A percentile compares a stretch with the other conserved stretches of the same genome.
Evolutionary conservation across 2,888 invertebrate species (phyloP).

Genomic region (Coecobrya sp.): DNA sequence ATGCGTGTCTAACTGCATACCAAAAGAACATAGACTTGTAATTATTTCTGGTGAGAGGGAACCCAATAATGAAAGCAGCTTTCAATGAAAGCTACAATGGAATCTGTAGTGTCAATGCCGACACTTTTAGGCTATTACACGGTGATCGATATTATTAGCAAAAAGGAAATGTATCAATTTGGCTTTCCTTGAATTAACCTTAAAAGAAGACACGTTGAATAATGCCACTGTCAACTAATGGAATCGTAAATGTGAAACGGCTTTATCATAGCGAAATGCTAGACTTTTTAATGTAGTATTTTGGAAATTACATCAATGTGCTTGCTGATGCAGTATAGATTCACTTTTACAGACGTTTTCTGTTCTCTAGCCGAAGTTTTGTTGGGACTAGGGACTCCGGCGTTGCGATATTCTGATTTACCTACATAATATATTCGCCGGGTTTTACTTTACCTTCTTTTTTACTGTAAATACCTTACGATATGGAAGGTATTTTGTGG

Average conservation of each 20-base stretch:
- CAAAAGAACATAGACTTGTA: background rate
- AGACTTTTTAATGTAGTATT: background rate
- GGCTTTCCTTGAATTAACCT: background rate
- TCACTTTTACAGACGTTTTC: too few relatives aligned
- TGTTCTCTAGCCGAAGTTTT: too few relatives aligned
- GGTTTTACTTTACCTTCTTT: too few relatives aligned
- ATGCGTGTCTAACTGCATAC: background rate
- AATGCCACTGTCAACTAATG: background rate
- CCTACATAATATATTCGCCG: too few relatives aligned
- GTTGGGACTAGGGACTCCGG: too few relatives aligned
- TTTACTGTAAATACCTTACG: too few relatives aligned
- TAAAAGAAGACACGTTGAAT: background rate
- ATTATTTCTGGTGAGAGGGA: conserved; percentile 17
- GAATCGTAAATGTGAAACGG: background rate
- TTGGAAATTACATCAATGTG: background rate
- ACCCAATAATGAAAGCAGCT: background rate
- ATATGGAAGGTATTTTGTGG: too few relatives aligned
- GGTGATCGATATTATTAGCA: background rate
- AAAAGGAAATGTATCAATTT: background rate
- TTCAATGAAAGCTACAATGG: background rate
- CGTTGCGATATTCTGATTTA: too few relatives aligned
- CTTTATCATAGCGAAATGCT: background rate
- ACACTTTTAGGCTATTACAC: background rate
- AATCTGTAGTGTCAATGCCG: background rate
- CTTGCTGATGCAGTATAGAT: background rate